Conservation (phyloP, 2,888 invertebrate genomes). For the Ornithoptera alexandrae region DNA sequence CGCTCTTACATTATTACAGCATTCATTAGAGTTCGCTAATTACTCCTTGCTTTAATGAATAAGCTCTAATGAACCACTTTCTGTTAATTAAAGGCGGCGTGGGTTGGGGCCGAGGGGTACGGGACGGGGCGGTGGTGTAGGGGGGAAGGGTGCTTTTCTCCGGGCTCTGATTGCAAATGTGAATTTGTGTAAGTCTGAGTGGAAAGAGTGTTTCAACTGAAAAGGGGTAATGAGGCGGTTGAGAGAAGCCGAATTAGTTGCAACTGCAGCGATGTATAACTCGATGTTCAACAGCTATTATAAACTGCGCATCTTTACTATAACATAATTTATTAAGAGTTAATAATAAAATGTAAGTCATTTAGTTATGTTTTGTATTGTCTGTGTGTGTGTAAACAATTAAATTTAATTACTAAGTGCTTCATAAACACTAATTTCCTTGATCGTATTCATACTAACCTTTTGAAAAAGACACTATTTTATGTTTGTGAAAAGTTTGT, state of each 20-base stretch:
- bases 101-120: constrained; percentile 62
- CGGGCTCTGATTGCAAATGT: constrained; percentile 80
- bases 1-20: constrained; percentile 87
- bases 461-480: no score
- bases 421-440: no score
- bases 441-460: no score
- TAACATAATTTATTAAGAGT: background rate
- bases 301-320: constrained; percentile 32
- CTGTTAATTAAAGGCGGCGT: constrained; percentile 91
- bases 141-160: constrained; percentile 69
- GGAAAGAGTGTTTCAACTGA: constrained; percentile 75
- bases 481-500: no score
- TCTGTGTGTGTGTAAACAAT: no score
- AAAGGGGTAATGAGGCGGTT: constrained; percentile 78
- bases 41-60: constrained; percentile 94
- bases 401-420: no score
- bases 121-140: constrained; percentile 39
- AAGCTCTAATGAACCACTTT: constrained; percentile 95
- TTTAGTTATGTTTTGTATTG: no score
- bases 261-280: constrained; percentile 55
- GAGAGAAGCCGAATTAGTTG: constrained; percentile 70
- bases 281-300: constrained; percentile 41
- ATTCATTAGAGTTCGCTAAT: constrained; percentile 93
- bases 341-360: no score
- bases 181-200: constrained; percentile 79